A percentile compares a stretch with the other conserved stretches of the same genome.
phyloP scores from a whole-genome alignment of 2,888 invertebrate genomes.

The Sisyra nigra region DNA sequence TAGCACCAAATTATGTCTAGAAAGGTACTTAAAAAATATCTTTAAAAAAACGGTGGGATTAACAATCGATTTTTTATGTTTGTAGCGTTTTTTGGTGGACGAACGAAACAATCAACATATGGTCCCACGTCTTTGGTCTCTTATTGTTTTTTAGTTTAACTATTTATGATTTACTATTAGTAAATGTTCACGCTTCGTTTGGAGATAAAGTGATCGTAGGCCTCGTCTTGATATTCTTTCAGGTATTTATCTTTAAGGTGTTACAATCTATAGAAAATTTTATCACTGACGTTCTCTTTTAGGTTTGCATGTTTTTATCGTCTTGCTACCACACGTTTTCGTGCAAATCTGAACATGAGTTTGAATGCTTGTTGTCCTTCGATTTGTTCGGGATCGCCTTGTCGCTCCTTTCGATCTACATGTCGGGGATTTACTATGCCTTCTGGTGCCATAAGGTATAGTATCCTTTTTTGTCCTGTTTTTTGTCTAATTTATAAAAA shows the following conservation, averaged over 20 bases:
- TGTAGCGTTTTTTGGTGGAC: conserved; percentile 89
- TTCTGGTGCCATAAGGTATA: conserved; percentile 87
- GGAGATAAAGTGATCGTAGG: conserved; percentile 77
- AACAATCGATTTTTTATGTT: too few species aligned
- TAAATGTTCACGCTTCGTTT: conserved; percentile 61
- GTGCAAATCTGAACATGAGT: conserved; percentile 76
- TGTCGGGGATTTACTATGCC: conserved; percentile 91
- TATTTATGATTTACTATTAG: conserved; percentile 64
- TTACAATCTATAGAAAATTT: too few species aligned
- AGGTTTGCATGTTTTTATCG: conserved; percentile 87
- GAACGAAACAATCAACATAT: conserved; percentile 94
- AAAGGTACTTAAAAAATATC: conserved; percentile 45
- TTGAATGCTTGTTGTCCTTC: conserved; percentile 71
- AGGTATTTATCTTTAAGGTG: too few species aligned
- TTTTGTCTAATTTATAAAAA: too few species aligned
- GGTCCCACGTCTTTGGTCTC: conserved; percentile 87
- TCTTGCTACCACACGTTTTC: conserved; percentile 89
- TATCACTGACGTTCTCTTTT: too few species aligned
- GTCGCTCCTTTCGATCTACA: conserved; percentile 84
- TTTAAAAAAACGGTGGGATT: too few species aligned
- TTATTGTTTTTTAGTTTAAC: conserved; percentile 69
- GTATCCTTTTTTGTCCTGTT: too few species aligned
- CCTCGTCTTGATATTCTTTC: conserved; percentile 69
- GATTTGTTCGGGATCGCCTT: conserved; percentile 89
- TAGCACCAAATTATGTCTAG: conserved; percentile 67